Evolutionary conservation across 2,797 vertebrate genomes (phyloP).

Genomic region (Pipistrellus nathusii): DNA sequence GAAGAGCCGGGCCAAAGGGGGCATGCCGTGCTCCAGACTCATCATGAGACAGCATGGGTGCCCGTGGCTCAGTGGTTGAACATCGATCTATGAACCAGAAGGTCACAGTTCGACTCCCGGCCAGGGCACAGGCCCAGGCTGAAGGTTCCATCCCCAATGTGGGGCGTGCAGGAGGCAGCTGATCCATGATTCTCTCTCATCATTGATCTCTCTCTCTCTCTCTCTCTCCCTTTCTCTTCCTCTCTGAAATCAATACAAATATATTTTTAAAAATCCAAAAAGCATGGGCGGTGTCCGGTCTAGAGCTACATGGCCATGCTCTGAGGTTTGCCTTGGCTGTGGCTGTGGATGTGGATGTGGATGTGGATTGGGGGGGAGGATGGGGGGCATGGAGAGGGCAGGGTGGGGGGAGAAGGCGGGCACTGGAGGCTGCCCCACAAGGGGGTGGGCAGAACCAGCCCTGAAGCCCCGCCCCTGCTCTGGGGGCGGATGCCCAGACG

Average conservation of each 20-base stretch:
- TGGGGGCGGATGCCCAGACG: no score
- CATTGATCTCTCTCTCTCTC: no score
- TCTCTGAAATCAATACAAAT: no score
- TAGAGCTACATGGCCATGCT: not conserved
- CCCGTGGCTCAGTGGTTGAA: not conserved
- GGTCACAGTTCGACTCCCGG: no score
- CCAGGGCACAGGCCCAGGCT: no score
- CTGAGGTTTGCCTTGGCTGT: not conserved
- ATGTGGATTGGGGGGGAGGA: not conserved
- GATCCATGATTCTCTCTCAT: no score
- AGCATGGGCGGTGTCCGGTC: not conserved
- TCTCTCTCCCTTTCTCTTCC: no score
- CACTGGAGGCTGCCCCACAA: not conserved
- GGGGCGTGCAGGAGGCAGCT: no score
- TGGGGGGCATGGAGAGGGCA: not conserved
- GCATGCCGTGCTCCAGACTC: not conserved
- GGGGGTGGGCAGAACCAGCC: no score
- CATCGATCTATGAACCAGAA: no score
- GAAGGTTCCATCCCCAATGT: no score
- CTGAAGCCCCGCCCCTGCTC: not conserved
- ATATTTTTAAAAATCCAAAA: not conserved
- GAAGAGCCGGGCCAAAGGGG: no score
- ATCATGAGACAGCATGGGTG: fast-evolving
- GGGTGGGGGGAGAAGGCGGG: not conserved
- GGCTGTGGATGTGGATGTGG: not conserved